These are phyloP conservation scores for Papilio polyxenes DNA, from an alignment of 1,140 invertebrate species.

Conservation along the genomic window DNA sequence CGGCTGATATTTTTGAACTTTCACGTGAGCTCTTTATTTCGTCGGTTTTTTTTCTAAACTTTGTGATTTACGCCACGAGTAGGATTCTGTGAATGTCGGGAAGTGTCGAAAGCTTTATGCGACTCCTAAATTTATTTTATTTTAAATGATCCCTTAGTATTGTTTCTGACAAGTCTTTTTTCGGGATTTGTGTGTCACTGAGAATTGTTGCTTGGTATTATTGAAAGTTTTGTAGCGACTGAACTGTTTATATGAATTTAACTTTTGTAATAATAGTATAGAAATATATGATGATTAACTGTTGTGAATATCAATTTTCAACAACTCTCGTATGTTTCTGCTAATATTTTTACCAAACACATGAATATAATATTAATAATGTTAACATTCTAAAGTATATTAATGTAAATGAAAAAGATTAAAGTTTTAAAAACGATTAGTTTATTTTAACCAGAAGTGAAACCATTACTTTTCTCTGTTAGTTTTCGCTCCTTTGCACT, in stretches of 20 bases:
- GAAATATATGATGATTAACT: too few species aligned
- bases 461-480: slow-evolving; percentile 54
- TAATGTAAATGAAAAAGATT: neutral
- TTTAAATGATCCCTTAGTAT: slow-evolving; percentile 66
- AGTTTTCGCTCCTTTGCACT: slow-evolving; percentile 62
- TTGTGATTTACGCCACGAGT: slow-evolving; percentile 75
- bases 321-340: too few species aligned
- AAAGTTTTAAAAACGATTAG: slow-evolving; percentile 54
- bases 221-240: slow-evolving; percentile 15
- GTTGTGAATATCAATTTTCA: too few species aligned
- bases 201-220: neutral
- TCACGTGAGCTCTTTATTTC: slow-evolving; percentile 78
- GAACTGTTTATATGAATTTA: neutral
- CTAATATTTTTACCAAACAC: too few species aligned
- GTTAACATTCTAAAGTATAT: neutral
- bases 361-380: too few species aligned
- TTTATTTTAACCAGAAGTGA: slow-evolving; percentile 50
- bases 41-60: slow-evolving; percentile 71
- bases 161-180: slow-evolving; percentile 44
- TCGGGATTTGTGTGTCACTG: slow-evolving; percentile 31
- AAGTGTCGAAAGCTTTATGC: slow-evolving; percentile 76
- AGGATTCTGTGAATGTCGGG: slow-evolving; percentile 68
- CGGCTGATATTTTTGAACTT: slow-evolving; percentile 78
- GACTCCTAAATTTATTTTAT: slow-evolving; percentile 73
- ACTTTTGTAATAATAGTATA: too few species aligned